Percentiles rank a stretch among this genome's conserved stretches.
Conservation (phyloP, 2,113 vertebrate genomes). For the Pan troglodytes region DNA sequence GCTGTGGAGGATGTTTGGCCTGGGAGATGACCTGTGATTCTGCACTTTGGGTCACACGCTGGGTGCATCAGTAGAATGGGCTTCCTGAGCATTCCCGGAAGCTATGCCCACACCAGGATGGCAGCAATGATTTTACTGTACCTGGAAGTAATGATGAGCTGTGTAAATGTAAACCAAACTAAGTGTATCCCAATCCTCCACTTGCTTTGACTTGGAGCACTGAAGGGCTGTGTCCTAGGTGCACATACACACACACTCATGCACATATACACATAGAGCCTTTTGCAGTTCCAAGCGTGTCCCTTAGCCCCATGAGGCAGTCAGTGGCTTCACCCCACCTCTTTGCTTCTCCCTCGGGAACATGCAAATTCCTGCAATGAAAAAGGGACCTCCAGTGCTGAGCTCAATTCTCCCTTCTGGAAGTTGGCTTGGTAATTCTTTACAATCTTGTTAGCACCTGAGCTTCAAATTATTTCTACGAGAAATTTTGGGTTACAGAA, state of each 20-base stretch:
- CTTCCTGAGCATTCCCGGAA: neutral
- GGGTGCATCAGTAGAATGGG: neutral
- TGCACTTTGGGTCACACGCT: neutral
- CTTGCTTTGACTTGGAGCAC: neutral
- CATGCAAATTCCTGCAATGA: neutral
- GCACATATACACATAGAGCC: neutral
- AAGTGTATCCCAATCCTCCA: neutral
- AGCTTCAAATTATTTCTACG: neutral
- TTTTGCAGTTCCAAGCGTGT: neutral
- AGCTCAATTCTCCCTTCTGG: neutral
- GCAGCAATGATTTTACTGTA: neutral
- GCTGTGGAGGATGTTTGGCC: neutral
- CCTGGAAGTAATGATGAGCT: neutral
- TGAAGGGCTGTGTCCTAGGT: neutral
- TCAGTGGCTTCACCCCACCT: neutral
- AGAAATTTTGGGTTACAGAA: neutral
- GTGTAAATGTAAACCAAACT: neutral
- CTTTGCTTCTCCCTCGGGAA: neutral
- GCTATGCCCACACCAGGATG: neutral
- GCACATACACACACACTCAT: neutral
- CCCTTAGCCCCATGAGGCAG: neutral
- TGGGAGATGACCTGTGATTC: neutral
- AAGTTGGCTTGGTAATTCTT: neutral
- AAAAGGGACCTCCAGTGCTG: neutral
- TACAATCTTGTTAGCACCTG: neutral